Conservation (phyloP, 2,797 vertebrate species). For the Acanthiza pusilla region DNA sequence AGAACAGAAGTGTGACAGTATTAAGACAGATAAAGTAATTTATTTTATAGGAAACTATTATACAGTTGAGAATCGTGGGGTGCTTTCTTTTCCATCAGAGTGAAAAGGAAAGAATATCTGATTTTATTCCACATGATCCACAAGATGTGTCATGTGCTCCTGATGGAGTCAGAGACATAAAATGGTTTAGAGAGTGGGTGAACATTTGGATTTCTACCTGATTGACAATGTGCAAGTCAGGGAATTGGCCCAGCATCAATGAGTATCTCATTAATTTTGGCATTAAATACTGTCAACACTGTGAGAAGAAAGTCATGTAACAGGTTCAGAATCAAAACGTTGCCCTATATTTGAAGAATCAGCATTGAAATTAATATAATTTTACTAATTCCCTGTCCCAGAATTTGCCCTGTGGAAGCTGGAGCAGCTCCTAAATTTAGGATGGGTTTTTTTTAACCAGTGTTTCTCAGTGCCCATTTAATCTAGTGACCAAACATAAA, state of each 20-base stretch:
- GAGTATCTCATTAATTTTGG: constrained; percentile 17
- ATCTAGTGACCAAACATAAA: background rate
- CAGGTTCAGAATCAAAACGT: background rate
- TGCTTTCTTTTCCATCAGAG: background rate
- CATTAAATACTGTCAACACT: background rate
- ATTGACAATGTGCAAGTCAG: constrained; percentile 18
- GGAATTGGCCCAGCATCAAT: constrained; percentile 20
- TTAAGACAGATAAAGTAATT: constrained; percentile 59
- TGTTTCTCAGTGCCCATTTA: background rate
- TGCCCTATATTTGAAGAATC: background rate
- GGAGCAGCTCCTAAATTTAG: background rate
- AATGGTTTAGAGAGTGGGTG: constrained; percentile 10
- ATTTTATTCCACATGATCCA: constrained; percentile 5
- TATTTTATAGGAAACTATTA: constrained; percentile 55
- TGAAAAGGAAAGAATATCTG: constrained; percentile 1
- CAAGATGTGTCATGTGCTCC: constrained; percentile 11
- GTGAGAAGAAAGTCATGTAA: background rate
- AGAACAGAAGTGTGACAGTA: constrained; percentile 46
- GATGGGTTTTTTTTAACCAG: background rate
- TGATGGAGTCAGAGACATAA: constrained; percentile 6
- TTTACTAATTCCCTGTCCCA: background rate
- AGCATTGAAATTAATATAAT: background rate
- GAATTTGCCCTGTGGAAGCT: background rate
- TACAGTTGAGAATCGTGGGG: constrained; percentile 7
- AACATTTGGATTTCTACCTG: constrained; percentile 57